Percentiles rank a stretch among this genome's conserved stretches.
Conservation (phyloP, 2,888 invertebrate species). For the Epirrhoe tristata region DNA sequence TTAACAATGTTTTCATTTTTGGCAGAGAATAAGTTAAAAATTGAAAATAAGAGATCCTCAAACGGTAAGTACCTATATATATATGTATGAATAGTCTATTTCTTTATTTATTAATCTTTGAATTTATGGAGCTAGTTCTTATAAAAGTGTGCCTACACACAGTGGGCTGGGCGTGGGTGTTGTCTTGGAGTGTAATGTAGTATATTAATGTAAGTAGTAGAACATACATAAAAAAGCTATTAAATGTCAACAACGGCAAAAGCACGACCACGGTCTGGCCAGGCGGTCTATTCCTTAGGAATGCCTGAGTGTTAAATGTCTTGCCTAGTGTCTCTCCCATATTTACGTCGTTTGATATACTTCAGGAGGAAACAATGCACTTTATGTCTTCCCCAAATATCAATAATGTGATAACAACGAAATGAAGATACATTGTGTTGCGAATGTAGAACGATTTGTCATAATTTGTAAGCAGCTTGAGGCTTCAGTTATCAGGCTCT, state of each 20-base stretch:
- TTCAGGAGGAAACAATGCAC: background rate
- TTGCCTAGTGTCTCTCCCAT: background rate
- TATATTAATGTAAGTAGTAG: background rate
- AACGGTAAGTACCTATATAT: background rate
- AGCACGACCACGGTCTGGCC: background rate
- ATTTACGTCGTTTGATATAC: background rate
- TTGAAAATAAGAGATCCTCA: background rate
- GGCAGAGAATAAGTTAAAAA: background rate
- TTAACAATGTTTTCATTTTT: conserved; percentile 5
- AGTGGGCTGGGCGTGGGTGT: background rate
- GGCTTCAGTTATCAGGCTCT: conserved; percentile 55
- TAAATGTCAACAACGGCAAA: background rate
- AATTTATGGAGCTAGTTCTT: background rate
- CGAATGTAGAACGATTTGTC: conserved; percentile 49
- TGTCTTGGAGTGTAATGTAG: background rate
- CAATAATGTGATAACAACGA: conserved; percentile 20
- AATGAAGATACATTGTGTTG: conserved; percentile 32
- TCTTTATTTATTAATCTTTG: too few relatives aligned
- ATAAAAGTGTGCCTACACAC: background rate
- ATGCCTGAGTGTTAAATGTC: background rate
- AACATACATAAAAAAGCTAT: background rate
- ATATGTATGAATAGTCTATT: too few relatives aligned
- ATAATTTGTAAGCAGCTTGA: conserved; percentile 57
- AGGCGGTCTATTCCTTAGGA: background rate
- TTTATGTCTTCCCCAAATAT: conserved; percentile 18